Conservation (phyloP, 1,140 invertebrate genomes). For the Bombus haemorrhoidalis region DNA sequence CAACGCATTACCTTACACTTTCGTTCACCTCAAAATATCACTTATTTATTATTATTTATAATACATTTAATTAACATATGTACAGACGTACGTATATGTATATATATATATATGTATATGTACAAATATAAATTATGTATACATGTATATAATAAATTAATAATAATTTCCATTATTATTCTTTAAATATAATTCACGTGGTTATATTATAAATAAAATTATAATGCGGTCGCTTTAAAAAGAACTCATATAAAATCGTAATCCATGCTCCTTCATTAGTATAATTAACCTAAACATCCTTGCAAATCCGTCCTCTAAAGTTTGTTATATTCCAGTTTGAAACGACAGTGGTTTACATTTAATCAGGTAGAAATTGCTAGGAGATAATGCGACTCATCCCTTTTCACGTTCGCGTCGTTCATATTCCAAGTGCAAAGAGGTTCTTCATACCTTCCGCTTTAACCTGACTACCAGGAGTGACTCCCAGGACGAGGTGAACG, state of each 20-base stretch:
- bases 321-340: background rate
- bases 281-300: no score
- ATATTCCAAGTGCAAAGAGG: constrained; percentile 22
- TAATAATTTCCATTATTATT: background rate
- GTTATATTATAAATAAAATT: background rate
- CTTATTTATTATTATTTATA: no score
- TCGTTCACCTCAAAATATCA: background rate
- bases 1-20: background rate
- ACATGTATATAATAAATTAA: background rate
- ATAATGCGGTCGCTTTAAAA: background rate
- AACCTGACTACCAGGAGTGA: constrained; percentile 75
- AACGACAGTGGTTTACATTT: background rate
- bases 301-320: background rate
- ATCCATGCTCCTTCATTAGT: background rate
- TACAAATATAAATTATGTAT: no score
- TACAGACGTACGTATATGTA: no score
- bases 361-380: background rate
- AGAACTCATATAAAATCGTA: background rate
- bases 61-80: no score
- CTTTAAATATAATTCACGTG: background rate
- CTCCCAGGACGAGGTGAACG: constrained; percentile 81
- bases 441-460: constrained; percentile 76
- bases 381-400: background rate
- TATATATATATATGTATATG: no score
- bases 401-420: constrained; percentile 3